phyloP scores from a whole-genome alignment of 2,113 vertebrate genomes.

The Larimichthys crocea region DNA sequence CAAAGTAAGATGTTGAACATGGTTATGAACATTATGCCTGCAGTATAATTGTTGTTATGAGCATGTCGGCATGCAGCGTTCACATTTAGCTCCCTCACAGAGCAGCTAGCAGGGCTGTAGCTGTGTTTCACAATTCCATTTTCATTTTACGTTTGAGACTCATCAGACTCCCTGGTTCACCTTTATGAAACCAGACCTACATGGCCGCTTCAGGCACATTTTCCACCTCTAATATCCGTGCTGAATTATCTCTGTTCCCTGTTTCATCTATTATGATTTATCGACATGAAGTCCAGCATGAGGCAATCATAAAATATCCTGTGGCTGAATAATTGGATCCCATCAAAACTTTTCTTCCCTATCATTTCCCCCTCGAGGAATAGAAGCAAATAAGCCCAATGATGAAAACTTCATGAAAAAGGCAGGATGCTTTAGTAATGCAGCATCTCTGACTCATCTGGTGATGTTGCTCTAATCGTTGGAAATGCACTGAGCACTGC shows the following conservation, averaged over 20 bases:
- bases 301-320: conserved; percentile 43
- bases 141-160: conserved; percentile 20
- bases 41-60: too few species aligned
- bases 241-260: conserved; percentile 35
- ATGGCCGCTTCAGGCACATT: conserved; percentile 27
- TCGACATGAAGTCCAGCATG: conserved; percentile 2
- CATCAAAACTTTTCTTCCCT: conserved; percentile 26
- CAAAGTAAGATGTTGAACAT: neutral
- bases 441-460: conserved; percentile 62
- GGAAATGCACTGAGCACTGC: conserved; percentile 46
- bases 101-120: neutral
- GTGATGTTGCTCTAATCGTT: conserved; percentile 42
- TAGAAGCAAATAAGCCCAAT: conserved; percentile 2
- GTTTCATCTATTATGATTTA: conserved; percentile 35
- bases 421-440: neutral
- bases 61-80: neutral
- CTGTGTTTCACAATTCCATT: neutral
- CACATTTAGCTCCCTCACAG: neutral
- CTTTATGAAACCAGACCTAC: conserved; percentile 32
- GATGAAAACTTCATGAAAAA: conserved; percentile 37
- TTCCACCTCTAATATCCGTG: neutral
- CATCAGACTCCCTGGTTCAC: conserved; percentile 30
- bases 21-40: neutral
- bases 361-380: neutral
- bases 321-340: conserved; percentile 45